A percentile compares a stretch with the other conserved stretches of the same genome.
Conservation (phyloP, 2,113 vertebrate species). For the Camelus bactrianus region DNA sequence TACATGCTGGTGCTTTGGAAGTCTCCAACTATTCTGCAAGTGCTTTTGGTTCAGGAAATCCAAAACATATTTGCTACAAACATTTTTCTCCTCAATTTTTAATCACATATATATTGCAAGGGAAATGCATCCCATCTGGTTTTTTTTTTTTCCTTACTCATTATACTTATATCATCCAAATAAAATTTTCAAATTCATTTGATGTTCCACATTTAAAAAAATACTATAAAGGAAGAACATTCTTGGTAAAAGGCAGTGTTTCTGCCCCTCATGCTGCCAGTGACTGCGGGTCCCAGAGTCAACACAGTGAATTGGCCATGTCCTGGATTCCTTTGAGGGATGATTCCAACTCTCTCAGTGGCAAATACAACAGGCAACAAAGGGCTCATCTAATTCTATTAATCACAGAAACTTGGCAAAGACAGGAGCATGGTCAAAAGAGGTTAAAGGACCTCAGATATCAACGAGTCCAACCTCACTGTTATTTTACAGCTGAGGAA, state of each 20-base stretch:
- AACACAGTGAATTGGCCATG: background rate
- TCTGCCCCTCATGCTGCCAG: background rate
- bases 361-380: slow-evolving; percentile 49
- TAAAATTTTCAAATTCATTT: slow-evolving; percentile 67
- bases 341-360: background rate
- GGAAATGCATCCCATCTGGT: slow-evolving; percentile 78
- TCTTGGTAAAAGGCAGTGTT: slow-evolving; percentile 30
- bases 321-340: slow-evolving; percentile 41
- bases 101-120: slow-evolving; percentile 76
- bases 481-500: slow-evolving; percentile 71
- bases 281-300: background rate
- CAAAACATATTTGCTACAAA: slow-evolving; percentile 81
- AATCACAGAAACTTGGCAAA: slow-evolving; percentile 68
- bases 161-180: slow-evolving; percentile 71
- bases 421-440: slow-evolving; percentile 21
- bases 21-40: slow-evolving; percentile 64
- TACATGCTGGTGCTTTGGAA: slow-evolving; percentile 62
- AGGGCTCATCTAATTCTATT: slow-evolving; percentile 67
- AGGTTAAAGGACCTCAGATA: slow-evolving; percentile 59
- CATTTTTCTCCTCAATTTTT: slow-evolving; percentile 75
- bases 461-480: slow-evolving; percentile 1
- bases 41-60: slow-evolving; percentile 76
- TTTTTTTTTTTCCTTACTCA: background rate
- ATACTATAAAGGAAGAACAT: background rate
- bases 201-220: slow-evolving; percentile 44